phyloP scores from a whole-genome alignment of 2,888 invertebrate genomes.

The Cryptocephalus moraei region DNA sequence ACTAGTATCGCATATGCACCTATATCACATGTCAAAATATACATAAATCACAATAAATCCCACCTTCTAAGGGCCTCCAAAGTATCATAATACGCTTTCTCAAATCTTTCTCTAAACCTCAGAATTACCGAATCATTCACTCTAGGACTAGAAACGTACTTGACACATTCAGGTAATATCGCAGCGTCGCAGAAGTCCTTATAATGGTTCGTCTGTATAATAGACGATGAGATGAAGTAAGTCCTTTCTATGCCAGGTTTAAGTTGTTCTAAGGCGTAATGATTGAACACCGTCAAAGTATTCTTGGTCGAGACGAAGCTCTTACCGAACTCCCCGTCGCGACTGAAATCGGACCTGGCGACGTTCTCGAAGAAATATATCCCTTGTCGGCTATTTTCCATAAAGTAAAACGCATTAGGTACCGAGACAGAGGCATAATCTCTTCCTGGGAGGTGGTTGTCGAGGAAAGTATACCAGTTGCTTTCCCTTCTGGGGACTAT shows the following conservation, averaged over 20 bases:
- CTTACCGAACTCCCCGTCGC: constrained; percentile 57
- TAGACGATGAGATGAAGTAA: constrained; percentile 47
- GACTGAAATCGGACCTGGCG: constrained; percentile 39
- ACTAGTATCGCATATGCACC: no score
- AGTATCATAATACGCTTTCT: constrained; percentile 11
- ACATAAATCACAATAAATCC: no score
- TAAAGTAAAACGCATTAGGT: constrained; percentile 50
- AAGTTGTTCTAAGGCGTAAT: constrained; percentile 56
- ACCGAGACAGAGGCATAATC: constrained; percentile 49
- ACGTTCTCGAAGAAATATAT: constrained; percentile 21
- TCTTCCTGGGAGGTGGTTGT: constrained; percentile 29
- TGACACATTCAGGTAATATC: constrained; percentile 31
- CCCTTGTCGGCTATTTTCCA: constrained; percentile 6
- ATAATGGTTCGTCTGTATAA: constrained; percentile 60
- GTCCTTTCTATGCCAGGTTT: constrained; percentile 43
- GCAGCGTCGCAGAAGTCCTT: constrained; percentile 37
- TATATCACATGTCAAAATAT: no score
- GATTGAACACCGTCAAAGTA: constrained; percentile 63
- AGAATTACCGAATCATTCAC: constrained; percentile 23
- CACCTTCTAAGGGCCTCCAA: not conserved
- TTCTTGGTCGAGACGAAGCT: constrained; percentile 57
- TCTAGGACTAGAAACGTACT: constrained; percentile 27
- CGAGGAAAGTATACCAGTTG: constrained; percentile 49
- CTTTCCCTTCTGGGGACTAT: constrained; percentile 52
- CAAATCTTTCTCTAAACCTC: constrained; percentile 23